Conservation (phyloP, 1,140 invertebrate species). For the Tigriopus japonicus region DNA sequence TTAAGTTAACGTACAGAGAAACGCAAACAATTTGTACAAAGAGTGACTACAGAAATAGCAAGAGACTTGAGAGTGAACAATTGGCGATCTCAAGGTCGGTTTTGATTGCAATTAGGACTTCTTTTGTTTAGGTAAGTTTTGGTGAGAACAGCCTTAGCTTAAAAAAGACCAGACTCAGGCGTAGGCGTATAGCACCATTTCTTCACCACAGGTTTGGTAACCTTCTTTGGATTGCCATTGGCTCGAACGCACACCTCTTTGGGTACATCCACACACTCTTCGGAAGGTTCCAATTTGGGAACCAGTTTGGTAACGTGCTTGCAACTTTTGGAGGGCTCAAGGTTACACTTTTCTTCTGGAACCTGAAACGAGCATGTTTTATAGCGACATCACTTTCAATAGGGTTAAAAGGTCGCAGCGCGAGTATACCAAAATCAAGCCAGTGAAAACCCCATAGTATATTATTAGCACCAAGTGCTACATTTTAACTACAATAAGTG, state of each 20-base stretch:
- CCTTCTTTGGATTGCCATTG: background rate
- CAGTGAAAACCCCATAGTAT: too few relatives aligned
- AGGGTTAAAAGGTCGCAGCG: too few relatives aligned
- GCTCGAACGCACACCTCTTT: background rate
- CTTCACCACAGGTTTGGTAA: background rate
- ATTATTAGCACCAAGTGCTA: too few relatives aligned
- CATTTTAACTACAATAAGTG: too few relatives aligned
- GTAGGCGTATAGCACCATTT: slow-evolving; percentile 10
- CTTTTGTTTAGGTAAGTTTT: too few relatives aligned
- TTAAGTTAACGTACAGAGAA: too few relatives aligned
- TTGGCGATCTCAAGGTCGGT: too few relatives aligned
- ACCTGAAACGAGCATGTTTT: background rate
- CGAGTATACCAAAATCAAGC: too few relatives aligned
- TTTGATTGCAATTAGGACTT: too few relatives aligned
- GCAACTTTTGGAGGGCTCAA: background rate
- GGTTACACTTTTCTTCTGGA: slow-evolving; percentile 8
- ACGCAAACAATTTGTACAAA: too few relatives aligned
- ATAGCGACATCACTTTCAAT: background rate
- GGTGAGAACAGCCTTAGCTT: background rate
- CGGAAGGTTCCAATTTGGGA: slow-evolving; percentile 1
- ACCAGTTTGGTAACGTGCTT: slow-evolving; percentile 9
- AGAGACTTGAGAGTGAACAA: too few relatives aligned
- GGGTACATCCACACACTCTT: slow-evolving; percentile 13
- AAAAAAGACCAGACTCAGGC: background rate
- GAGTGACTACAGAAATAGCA: too few relatives aligned